Evolutionary conservation across 2,797 vertebrate species (phyloP).

Genomic region (Tangara arthus): DNA sequence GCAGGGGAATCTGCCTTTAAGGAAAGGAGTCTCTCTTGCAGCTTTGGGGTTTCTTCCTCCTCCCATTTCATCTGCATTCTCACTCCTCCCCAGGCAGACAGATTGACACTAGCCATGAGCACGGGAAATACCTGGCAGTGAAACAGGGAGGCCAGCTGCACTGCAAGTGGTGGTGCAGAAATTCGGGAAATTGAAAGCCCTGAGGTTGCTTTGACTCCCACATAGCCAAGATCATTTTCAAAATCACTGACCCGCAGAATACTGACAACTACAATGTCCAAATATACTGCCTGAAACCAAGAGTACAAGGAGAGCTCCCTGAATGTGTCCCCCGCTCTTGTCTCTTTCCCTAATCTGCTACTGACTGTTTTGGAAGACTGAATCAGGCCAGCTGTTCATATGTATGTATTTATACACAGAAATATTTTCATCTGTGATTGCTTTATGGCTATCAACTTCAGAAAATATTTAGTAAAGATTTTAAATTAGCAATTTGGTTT

Average conservation of each 20-base stretch:
- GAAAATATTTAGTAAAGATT: not conserved
- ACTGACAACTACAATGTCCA: not conserved
- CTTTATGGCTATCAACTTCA: not conserved
- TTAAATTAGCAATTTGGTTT: not conserved
- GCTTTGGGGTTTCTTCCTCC: not conserved
- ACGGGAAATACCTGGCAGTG: not conserved
- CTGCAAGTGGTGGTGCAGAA: not conserved
- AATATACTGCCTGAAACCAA: not conserved
- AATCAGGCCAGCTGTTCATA: not conserved
- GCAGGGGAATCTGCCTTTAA: not conserved
- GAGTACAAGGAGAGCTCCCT: not conserved
- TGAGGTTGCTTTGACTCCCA: not conserved
- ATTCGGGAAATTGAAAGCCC: not conserved
- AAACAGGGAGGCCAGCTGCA: not conserved
- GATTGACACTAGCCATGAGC: not conserved
- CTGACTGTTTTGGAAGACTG: not conserved
- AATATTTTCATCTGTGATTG: not conserved
- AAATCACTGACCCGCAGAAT: not conserved
- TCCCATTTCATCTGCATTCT: not conserved
- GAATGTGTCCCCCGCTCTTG: not conserved
- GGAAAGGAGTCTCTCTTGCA: not conserved
- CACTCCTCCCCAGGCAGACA: not conserved
- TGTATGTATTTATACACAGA: not conserved
- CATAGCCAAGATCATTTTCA: not conserved
- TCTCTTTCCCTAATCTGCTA: not conserved